These are phyloP conservation scores for Menidia menidia DNA, from an alignment of 2,797 vertebrate species.

Conservation along the genomic window DNA sequence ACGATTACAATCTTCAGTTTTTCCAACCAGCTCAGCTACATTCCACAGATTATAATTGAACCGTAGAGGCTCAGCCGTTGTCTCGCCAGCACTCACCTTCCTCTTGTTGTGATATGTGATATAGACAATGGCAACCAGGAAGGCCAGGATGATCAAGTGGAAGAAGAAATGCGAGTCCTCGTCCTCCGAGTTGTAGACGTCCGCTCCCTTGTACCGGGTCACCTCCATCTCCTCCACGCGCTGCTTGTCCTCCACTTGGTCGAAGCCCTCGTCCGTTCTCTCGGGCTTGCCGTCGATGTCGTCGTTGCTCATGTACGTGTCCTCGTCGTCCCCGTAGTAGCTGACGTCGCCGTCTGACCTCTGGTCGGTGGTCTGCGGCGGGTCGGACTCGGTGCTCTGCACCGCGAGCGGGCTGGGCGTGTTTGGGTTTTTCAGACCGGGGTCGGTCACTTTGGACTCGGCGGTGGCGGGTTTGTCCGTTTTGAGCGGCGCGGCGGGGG, in stretches of 20 bases:
- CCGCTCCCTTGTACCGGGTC: constrained; percentile 60
- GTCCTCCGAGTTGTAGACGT: constrained; percentile 78
- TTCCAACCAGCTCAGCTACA: no score
- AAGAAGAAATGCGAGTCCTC: constrained; percentile 97
- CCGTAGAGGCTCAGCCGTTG: no score
- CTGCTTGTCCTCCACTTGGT: background rate
- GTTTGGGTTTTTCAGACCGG: background rate
- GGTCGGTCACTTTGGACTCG: fast-evolving
- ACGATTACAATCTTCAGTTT: no score
- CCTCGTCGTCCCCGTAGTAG: background rate
- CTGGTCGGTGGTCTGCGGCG: background rate
- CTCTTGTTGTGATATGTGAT: constrained; percentile 98
- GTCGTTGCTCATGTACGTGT: background rate
- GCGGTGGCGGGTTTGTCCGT: background rate
- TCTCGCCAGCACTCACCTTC: constrained; percentile 84
- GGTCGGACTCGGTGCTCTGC: background rate
- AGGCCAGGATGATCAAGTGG: constrained; percentile 91
- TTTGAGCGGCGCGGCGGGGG: background rate
- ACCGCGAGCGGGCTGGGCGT: background rate
- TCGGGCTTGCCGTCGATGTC: background rate
- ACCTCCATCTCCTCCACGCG: constrained; percentile 14
- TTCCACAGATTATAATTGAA: no score
- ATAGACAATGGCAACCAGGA: constrained; percentile 92
- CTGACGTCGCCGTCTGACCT: fast-evolving
- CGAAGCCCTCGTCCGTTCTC: constrained; percentile 11